Base-by-base conservation (phyloP, 2,888 invertebrate species). In the Drosophila kanekoi region DNA sequence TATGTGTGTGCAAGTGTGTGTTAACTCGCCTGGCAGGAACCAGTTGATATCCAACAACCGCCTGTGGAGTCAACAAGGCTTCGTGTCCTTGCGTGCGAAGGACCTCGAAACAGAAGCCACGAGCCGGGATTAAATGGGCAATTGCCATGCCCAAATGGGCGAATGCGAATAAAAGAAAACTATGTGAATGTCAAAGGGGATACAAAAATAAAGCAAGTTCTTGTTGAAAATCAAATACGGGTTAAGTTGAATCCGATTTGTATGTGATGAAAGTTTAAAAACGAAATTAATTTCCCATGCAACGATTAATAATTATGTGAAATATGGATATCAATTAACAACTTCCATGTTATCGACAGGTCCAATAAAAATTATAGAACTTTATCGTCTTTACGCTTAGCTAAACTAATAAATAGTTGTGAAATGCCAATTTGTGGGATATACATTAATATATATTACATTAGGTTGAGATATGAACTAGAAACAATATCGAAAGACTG, bases 61-160 rank as follows among this genome's bases (percentile, higher is more conserved):
- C 79, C 77, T 77, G 78, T 77, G 69, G 78, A 78, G 74, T 58
- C 74, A 69, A 59, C 68, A 61, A 40, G 54, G 40, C 44, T 62
- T 18, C 13, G 14, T 37, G 54, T 23, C 41, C 51, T 37, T 40
- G 40, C 33, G 23, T 3, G 41, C n/a, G 32, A n/a, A 6, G 41
- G 52, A 61, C 16, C 63, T 40, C 33, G 32, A 49, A 63, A 63
- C 66, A 64, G 58, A 64, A 57, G 68, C 77, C 77, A 67, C 54
- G 48, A 57, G 40, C 45, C 44, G 45, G 48, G 61, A 68, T 72
- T 72, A 72, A 75, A 54, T 45, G 66, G 57, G 5, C 65, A 58
- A 58, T 65, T 70, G 57, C 3, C 71, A 67, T 38, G 5, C 23
- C 23, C 38, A 54, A 47, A 54, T 57, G 13, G 37, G 9, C n/a